Base-by-base conservation (phyloP, 2,113 vertebrate species). In the Riparia riparia region DNA sequence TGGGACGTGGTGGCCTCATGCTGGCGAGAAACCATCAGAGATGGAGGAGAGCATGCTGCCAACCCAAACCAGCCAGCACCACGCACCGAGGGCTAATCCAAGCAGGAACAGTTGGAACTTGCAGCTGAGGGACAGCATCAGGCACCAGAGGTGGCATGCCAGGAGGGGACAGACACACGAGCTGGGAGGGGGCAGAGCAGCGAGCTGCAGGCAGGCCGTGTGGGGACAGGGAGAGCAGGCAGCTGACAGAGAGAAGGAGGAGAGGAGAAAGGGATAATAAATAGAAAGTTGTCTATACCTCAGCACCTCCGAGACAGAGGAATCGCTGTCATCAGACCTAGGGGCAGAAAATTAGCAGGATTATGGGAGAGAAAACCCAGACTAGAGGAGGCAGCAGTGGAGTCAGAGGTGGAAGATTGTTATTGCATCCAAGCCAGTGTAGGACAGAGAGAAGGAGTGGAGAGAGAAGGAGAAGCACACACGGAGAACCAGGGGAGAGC, bases 261-360 rank as follows among this genome's bases (percentile, higher is more conserved):
- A 92, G 60, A 18, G 25, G 85, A 69, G 71, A 72, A 81, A 96
- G 94, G 89, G 86, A 51, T 96, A 97, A 97, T 91, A 97, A 97
- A 98, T 97, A 98, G 98, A 98, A 97, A 98, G 98, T 98, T 97
- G 98, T 98, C 98, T 99, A 98, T 99, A 99, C 99, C 99, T 99
- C 99, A 99, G 98, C 98, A 99, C 99, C 99, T 99, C 99, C 98
- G 99, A 99, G 98, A 99, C 98, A 98, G 99, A 99, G 98, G 99
- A 99, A 98, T 99, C 99, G 98, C 99, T 99, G 99, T 99, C 99
- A 98, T 99, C 99, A 97, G 99, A 99, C 99, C 99, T 99, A 99
- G 98, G 99, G 98, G 98, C 98, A 99, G 98, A 99, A 99, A 99
- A 98, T 99, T 98, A 99, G 98, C 98, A 98, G 98, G 98, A 98